Conservation (phyloP, 2,888 invertebrate species). For the Archips xylosteana region DNA sequence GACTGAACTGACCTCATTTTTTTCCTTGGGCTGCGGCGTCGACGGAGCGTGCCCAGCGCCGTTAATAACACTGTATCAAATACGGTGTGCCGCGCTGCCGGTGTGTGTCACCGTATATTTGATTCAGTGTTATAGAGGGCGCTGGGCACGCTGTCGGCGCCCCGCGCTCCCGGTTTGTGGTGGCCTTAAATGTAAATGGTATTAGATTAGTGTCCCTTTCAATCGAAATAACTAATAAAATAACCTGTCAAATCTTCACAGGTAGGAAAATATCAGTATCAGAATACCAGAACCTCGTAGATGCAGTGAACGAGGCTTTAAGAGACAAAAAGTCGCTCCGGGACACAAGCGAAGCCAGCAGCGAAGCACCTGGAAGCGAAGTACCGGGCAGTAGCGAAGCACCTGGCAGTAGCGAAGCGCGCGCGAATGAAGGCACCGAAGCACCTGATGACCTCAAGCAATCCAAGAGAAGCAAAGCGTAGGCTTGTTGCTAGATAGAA, state of each 20-base stretch:
- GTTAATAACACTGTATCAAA: no score
- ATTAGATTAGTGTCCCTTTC: no score
- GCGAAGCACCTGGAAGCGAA: not conserved
- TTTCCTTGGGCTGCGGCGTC: no score
- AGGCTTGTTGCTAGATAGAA: conserved; percentile 45
- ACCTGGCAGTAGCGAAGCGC: not conserved
- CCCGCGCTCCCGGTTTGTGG: no score
- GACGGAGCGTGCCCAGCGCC: no score
- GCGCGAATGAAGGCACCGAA: conserved; percentile 45
- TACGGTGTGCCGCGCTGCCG: no score
- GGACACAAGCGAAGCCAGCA: conserved; percentile 47
- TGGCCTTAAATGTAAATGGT: no score
- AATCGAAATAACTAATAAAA: not conserved
- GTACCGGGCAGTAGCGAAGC: not conserved
- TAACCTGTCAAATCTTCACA: conserved; percentile 55
- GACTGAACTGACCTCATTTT: not conserved
- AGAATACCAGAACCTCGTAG: conserved; percentile 85
- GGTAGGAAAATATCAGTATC: conserved; percentile 87
- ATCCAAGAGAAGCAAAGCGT: conserved; percentile 77
- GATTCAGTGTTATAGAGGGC: no score
- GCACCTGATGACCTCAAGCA: conserved; percentile 67
- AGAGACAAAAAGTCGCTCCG: conserved; percentile 75
- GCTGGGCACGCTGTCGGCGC: no score
- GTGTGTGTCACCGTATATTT: no score
- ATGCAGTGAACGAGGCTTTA: conserved; percentile 87